phyloP scores from a whole-genome alignment of 2,113 vertebrate genomes.

The Meleagris gallopavo region DNA sequence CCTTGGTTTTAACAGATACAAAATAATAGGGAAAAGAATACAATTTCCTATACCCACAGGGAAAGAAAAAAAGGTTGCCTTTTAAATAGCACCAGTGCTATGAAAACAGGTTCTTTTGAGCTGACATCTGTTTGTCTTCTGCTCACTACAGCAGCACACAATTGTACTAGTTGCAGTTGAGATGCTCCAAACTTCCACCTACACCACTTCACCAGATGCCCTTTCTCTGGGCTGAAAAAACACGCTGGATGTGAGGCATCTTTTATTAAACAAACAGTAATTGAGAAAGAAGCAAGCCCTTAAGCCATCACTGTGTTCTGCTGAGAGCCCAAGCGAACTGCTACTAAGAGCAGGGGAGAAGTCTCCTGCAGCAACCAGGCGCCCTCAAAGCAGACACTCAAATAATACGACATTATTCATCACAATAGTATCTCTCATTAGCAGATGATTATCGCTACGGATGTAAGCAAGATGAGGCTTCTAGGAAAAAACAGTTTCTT shows the following conservation, averaged over 20 bases:
- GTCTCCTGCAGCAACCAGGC: background rate
- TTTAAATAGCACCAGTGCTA: background rate
- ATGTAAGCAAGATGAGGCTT: background rate
- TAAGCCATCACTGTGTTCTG: background rate
- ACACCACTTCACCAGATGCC: background rate
- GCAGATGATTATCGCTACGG: background rate
- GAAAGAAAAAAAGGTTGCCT: background rate
- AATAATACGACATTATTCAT: background rate
- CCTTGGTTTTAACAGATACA: background rate
- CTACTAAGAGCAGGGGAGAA: background rate
- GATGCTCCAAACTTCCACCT: background rate
- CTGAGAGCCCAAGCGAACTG: background rate
- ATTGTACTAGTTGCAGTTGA: background rate
- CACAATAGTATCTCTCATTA: background rate
- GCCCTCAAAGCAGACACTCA: background rate
- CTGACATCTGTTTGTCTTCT: background rate
- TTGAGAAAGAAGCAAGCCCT: background rate
- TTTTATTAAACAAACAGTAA: background rate
- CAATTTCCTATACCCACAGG: background rate
- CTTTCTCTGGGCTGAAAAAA: background rate
- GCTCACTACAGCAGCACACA: background rate
- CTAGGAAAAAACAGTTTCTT: background rate
- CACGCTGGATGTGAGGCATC: background rate
- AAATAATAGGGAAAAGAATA: background rate
- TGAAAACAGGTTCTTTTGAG: background rate